Percentiles rank a stretch among this genome's conserved stretches.
Conservation (phyloP, 2,113 vertebrate genomes). For the Dascyllus trimaculatus region DNA sequence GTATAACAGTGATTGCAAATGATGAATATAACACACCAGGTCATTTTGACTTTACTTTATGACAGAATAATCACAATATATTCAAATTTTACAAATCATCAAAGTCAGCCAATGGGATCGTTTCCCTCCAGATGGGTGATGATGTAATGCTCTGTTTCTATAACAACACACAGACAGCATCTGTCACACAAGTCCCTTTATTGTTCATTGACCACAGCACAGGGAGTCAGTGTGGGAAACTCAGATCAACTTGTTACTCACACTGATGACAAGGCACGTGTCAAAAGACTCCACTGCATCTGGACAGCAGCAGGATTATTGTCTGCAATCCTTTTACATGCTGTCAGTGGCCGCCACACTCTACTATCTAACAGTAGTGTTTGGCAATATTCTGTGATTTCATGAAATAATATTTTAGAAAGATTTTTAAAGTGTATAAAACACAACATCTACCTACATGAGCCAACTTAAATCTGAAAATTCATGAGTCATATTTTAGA, state of each 20-base stretch:
- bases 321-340: too few species aligned
- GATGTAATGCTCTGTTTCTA: constrained; percentile 35
- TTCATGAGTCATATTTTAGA: too few species aligned
- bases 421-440: too few species aligned
- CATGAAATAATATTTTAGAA: too few species aligned
- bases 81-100: not conserved
- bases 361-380: too few species aligned
- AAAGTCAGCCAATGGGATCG: constrained; percentile 12
- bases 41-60: not conserved
- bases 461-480: too few species aligned
- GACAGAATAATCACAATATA: too few species aligned
- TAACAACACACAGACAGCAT: constrained; percentile 50
- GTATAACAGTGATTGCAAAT: not conserved
- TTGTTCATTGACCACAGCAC: constrained; percentile 48
- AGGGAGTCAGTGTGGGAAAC: constrained; percentile 71
- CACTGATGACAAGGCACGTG: constrained; percentile 51
- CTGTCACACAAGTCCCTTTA: constrained; percentile 64
- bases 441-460: too few species aligned
- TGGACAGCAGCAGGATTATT: not conserved
- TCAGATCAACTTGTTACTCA: constrained; percentile 57
- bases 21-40: not conserved
- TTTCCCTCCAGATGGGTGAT: constrained; percentile 70
- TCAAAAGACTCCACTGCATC: constrained; percentile 13
- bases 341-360: too few species aligned
- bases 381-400: too few species aligned